phyloP scores from a whole-genome alignment of 2,113 vertebrate species.

The Corythornis cristatus region DNA sequence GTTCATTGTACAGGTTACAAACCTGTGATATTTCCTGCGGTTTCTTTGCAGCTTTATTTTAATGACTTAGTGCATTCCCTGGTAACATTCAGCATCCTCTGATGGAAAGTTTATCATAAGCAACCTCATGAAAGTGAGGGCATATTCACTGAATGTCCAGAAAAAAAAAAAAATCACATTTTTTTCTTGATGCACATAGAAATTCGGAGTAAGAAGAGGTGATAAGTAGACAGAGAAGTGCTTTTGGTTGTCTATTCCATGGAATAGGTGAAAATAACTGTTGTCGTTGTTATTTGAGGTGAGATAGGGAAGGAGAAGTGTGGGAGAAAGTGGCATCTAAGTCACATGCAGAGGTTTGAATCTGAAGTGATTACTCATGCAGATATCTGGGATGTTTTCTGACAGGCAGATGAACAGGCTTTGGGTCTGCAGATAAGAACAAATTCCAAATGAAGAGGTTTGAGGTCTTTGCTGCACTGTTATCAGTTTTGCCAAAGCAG shows the following conservation, averaged over 20 bases:
- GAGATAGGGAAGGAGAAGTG: not conserved
- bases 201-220: not conserved
- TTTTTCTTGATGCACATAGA: not conserved
- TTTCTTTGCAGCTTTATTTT: conserved; percentile 14
- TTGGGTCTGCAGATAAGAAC: not conserved
- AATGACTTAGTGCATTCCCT: not conserved
- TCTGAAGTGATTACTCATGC: conserved; percentile 49
- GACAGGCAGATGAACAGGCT: not conserved
- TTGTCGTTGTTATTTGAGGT: not conserved
- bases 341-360: not conserved
- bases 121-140: not conserved
- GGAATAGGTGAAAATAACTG: not conserved
- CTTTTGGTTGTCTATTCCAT: not conserved
- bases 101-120: not conserved
- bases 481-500: not conserved
- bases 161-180: not conserved
- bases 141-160: not conserved
- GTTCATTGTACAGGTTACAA: not conserved
- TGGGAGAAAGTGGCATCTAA: conserved; percentile 8
- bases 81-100: not conserved
- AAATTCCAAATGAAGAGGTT: not conserved
- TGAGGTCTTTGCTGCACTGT: not conserved
- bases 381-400: not conserved
- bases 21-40: not conserved
- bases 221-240: not conserved